phyloP scores from a whole-genome alignment of 2,113 vertebrate genomes.

The Pluvianellus socialis region DNA sequence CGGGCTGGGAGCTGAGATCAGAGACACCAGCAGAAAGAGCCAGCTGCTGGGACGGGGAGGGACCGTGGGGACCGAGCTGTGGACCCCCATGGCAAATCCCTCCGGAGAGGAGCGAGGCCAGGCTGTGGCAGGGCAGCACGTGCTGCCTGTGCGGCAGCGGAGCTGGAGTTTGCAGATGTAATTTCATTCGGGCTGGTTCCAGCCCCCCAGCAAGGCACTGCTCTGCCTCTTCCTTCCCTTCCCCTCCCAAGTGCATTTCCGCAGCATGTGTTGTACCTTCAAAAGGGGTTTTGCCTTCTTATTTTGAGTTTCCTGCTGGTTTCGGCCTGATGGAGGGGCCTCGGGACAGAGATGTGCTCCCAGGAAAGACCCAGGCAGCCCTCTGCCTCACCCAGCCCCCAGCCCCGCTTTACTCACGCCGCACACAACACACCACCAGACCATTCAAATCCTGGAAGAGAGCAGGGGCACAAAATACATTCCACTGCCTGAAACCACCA shows the following conservation, averaged over 20 bases:
- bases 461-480: background rate
- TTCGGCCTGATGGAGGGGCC: background rate
- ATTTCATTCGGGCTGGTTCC: background rate
- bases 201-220: background rate
- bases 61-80: rapidly evolving
- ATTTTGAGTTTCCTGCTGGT: background rate
- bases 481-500: background rate
- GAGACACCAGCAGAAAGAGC: background rate
- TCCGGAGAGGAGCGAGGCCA: rapidly evolving
- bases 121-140: background rate
- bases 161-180: background rate
- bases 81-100: background rate
- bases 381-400: background rate
- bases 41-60: rapidly evolving
- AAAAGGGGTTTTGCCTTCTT: background rate
- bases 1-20: too few relatives aligned
- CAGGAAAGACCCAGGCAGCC: background rate
- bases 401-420: background rate
- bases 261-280: background rate
- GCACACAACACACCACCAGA: background rate
- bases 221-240: background rate
- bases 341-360: background rate
- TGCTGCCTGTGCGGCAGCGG: background rate
- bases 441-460: background rate
- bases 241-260: background rate